Percentiles rank a stretch among this genome's conserved stretches.
phyloP scores from a whole-genome alignment of 2,113 vertebrate genomes.

The Ptyas mucosa region DNA sequence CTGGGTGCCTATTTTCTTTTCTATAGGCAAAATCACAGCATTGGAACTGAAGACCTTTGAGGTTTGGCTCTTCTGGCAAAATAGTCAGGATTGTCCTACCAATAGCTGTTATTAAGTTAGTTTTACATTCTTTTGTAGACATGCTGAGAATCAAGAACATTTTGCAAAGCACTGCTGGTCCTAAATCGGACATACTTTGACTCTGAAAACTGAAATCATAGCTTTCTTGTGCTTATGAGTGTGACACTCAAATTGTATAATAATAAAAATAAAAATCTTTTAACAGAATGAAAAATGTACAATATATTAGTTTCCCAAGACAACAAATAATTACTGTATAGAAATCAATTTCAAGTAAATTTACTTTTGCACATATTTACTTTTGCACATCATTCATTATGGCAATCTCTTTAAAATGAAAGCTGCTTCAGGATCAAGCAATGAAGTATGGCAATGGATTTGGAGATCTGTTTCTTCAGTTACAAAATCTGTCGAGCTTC shows the following conservation, averaged over 20 bases:
- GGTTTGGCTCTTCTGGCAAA: neutral
- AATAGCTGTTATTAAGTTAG: neutral
- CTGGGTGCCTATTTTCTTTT: neutral
- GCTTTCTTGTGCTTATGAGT: neutral
- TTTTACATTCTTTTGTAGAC: neutral
- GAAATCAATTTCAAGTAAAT: constrained; percentile 31
- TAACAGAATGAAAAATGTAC: neutral
- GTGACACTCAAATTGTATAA: neutral
- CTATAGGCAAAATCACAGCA: neutral
- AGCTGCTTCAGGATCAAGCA: constrained; percentile 33
- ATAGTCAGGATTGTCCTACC: neutral
- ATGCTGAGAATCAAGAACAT: neutral
- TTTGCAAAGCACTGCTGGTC: neutral
- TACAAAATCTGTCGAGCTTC: constrained; percentile 62
- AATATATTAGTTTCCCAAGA: neutral
- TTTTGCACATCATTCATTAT: neutral
- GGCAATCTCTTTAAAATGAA: constrained; percentile 33
- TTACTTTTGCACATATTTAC: constrained; percentile 16
- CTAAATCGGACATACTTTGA: neutral
- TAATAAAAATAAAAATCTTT: neutral
- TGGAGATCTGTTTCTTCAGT: constrained; percentile 23
- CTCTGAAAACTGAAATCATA: neutral
- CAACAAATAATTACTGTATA: neutral
- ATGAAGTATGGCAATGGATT: constrained; percentile 40
- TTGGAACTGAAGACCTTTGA: neutral